A percentile compares a stretch with the other conserved stretches of the same genome.
phyloP scores from a whole-genome alignment of 1,140 invertebrate species.

The Centruroides sculpturatus region DNA sequence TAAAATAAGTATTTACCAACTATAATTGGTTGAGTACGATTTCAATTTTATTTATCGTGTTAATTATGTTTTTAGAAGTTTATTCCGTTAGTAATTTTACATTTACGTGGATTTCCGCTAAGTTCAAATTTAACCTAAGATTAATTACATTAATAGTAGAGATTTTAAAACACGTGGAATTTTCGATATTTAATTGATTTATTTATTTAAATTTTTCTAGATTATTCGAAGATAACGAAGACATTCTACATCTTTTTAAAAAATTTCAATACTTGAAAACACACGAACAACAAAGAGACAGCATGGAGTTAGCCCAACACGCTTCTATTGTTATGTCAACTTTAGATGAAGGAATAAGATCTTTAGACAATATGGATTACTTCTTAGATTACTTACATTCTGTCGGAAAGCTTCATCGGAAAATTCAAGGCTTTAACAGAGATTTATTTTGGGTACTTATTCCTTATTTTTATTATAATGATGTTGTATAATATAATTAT shows the following conservation, averaged over 20 bases:
- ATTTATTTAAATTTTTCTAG: slow-evolving; percentile 33
- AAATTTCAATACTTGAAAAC: slow-evolving; percentile 64
- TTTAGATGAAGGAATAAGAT: slow-evolving; percentile 61
- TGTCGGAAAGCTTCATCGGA: slow-evolving; percentile 63
- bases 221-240: slow-evolving; percentile 72
- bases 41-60: too few species aligned
- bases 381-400: slow-evolving; percentile 68
- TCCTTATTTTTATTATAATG: too few species aligned
- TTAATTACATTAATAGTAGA: too few species aligned
- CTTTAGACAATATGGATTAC: slow-evolving; percentile 63
- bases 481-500: too few species aligned
- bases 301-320: slow-evolving; percentile 67
- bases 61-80: too few species aligned
- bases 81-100: too few species aligned
- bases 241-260: slow-evolving; percentile 60
- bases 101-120: too few species aligned
- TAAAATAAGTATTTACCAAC: too few species aligned
- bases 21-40: too few species aligned
- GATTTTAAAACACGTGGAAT: too few species aligned
- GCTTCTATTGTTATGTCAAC: slow-evolving; percentile 77
- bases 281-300: slow-evolving; percentile 60
- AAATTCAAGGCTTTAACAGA: slow-evolving; percentile 66
- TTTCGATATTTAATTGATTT: not conserved
- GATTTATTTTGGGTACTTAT: slow-evolving; percentile 68
- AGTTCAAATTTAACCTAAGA: too few species aligned